Percentiles rank a stretch among this genome's conserved stretches.
phyloP scores from a whole-genome alignment of 2,888 invertebrate species.

The Galerucella calmariensis region DNA sequence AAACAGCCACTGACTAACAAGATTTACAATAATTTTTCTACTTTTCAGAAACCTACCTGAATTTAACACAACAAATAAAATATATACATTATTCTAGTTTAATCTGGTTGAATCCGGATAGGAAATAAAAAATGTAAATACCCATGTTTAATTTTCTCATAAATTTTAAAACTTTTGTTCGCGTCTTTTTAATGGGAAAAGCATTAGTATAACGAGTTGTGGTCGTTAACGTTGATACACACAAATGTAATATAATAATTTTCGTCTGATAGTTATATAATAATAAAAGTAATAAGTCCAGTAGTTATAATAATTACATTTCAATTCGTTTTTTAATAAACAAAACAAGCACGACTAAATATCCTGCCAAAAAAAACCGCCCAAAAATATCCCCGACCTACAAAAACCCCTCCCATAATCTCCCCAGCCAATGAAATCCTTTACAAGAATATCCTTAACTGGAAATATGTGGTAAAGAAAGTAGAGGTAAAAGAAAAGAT shows the following conservation, averaged over 20 bases:
- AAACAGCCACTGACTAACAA: no score
- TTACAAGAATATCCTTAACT: no score
- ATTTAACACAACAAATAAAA: neutral
- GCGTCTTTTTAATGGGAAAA: neutral
- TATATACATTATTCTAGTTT: neutral
- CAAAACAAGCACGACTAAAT: neutral
- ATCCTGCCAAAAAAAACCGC: no score
- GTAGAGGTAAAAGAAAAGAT: no score
- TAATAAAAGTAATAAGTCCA: neutral
- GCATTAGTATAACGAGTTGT: neutral
- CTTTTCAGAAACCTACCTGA: neutral
- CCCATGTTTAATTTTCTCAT: neutral
- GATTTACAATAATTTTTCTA: neutral
- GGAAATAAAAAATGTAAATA: neutral
- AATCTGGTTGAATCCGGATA: constrained; percentile 14
- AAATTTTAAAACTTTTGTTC: neutral
- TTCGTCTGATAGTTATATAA: neutral
- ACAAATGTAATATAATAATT: neutral
- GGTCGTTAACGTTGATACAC: neutral
- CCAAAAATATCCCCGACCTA: no score
- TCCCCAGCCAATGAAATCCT: no score
- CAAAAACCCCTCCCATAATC: no score
- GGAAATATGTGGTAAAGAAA: no score
- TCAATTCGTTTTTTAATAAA: no score
- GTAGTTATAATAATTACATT: no score